Evolutionary conservation across 2,113 vertebrate genomes (phyloP), one percentile per base, ranked within the genome.

Genomic region (Oceanites oceanicus): DNA sequence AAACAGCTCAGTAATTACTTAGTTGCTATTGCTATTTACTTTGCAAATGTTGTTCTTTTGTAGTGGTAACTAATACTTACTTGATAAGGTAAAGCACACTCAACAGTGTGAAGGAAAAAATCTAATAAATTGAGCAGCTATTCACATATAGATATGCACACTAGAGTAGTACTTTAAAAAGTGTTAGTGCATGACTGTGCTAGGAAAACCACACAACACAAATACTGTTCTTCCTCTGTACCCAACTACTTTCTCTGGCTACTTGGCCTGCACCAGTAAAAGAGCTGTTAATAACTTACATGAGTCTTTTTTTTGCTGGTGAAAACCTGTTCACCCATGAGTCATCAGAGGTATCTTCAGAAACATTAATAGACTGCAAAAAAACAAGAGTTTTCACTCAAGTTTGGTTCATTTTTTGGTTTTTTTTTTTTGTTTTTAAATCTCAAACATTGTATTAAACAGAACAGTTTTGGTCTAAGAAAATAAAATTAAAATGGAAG

Each of bases 261-360:
- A 80, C 61, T 40, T 65, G 29, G 38, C n/a, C 21, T 38, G 53
- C 47, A 62, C 3, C 56, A 85, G 26, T 16, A 34, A 70, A 91
- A 81, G 20, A 96, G 89, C 16, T 56, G 38, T 32, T 32, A 76
- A 47, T 30, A 90, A 95, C 99, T 98, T 98, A 99, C 99, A 99
- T 55, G 14, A 99, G 75, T 53, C 97, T 97, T 40, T 97, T 98
- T 74, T 97, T 97, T 23, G 76, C 96, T 27, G 98, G 96, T 73
- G 98, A 98, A 63, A 99, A 96, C 26, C 83, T 95, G 68, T 99
- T 98, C 61, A 99, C 97, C 99, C 99, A 99, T n/a, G 98, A 98
- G 59, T 90, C 90, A 71, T 98, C 97, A 19, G 96, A 89, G 25
- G 23, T 66, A 47, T 96, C 98, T 96, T 95, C 98, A 38, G 97